A percentile compares a stretch with the other conserved stretches of the same genome.
These are phyloP conservation scores for Lerema accius DNA, from an alignment of 1,140 invertebrate species.

Conservation along the genomic window DNA sequence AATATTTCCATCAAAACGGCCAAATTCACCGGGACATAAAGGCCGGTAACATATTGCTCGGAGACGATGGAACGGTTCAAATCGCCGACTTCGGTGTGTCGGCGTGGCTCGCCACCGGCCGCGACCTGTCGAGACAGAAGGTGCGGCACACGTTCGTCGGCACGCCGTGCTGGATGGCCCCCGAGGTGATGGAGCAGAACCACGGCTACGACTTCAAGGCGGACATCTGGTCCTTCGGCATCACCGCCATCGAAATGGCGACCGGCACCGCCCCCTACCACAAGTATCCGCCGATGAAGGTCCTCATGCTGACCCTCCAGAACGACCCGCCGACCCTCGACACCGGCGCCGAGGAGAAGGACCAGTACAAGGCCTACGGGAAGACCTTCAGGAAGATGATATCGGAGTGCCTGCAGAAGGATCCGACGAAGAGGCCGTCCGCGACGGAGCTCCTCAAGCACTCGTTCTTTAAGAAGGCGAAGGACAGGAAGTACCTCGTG, in stretches of 20 bases:
- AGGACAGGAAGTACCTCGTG: conserved; percentile 97
- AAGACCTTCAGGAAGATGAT: conserved; percentile 99
- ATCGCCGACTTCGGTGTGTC: conserved; percentile 98
- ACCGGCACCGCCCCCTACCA: conserved; percentile 99
- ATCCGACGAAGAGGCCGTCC: conserved; percentile 96
- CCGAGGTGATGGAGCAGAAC: conserved; percentile 99
- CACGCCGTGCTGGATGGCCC: conserved; percentile 99
- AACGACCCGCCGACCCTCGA: too few relatives aligned
- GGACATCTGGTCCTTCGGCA: conserved; percentile 99
- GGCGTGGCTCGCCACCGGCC: conserved; percentile 95
- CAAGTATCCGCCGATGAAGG: conserved; percentile 99
- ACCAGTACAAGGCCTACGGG: conserved; percentile 99
- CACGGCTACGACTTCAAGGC: conserved; percentile 99
- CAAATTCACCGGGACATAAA: conserved; percentile 99
- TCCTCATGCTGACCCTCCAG: conserved; percentile 98
- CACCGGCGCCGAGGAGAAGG: conserved; percentile 98
- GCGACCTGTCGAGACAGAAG: conserved; percentile 96
- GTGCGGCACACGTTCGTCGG: conserved; percentile 98
- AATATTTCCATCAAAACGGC: conserved; percentile 99
- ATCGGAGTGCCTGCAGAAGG: conserved; percentile 97
- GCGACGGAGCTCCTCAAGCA: conserved; percentile 99
- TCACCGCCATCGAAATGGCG: conserved; percentile 99
- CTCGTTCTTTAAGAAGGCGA: conserved; percentile 99
- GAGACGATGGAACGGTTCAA: conserved; percentile 98
- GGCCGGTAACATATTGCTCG: conserved; percentile 98